Evolutionary conservation across 2,113 vertebrate species (phyloP), one percentile per base, ranked within the genome.

Genomic region (Xerus inauris): DNA sequence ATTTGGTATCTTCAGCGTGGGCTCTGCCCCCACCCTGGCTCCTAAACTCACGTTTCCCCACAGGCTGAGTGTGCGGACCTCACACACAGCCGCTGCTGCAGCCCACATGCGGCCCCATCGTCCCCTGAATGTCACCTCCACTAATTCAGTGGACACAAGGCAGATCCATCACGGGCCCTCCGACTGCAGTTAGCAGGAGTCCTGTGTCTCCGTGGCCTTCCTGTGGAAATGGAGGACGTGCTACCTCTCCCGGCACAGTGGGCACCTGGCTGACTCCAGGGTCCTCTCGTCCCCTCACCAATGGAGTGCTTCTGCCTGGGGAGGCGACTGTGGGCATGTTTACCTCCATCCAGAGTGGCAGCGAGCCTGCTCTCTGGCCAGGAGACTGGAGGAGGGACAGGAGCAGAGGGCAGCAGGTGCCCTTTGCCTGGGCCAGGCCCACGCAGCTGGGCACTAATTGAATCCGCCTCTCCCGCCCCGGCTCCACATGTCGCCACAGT

Each of bases 11-110:
- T 97, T 98, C 69, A n/a, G 96, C 96, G 54, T 54, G 67, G 51
- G 49, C 72, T 38, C 30, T 64, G 51, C 49, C 35, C 42, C 32
- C 35, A 17, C 16, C 26, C 79, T n/a, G n/a, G n/a, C 79, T 6
- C 5, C 28, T 5, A 59, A 95, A 69, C 32, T 69, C 59, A 2
- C n/a, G 8, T 80, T 94, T 64, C 80, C 80, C 95, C 76, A 95
- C 76, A 91, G 85, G 65, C 93, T 42, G 59, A 92, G 95, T 83
- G 97, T 88, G 84, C 96, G 95, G 81, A 64, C 77, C 12, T 87
- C 71, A 17, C 45, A 82, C 94, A 85, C 87, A 65, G 1, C 30
- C 95, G 38, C 92, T 98, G 51, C 76, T 59, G 22, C 47, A 35
- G 54, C n/a, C 40, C 24, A 5, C 65, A 5, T 17, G n/a, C 26